phyloP scores from a whole-genome alignment of 1,140 invertebrate species.

The Drosophila equinoxialis region DNA sequence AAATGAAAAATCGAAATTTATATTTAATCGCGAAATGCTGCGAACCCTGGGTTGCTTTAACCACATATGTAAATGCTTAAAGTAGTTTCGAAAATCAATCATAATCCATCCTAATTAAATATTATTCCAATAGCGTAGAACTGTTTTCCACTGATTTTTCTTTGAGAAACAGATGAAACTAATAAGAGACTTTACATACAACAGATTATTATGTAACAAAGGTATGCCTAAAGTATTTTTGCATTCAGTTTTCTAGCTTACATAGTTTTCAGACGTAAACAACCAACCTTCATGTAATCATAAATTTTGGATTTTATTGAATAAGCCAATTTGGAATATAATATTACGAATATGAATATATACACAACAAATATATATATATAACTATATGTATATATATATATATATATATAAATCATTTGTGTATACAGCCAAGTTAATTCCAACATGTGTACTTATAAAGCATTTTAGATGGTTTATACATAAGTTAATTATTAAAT shows the following conservation, averaged over 20 bases:
- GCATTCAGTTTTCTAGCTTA: conserved; percentile 35
- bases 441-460: conserved; percentile 69
- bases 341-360: conserved; percentile 15
- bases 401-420: conserved; percentile 41
- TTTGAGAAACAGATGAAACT: conserved; percentile 20
- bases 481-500: conserved; percentile 63
- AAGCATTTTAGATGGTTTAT: conserved; percentile 66
- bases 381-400: conserved; percentile 6
- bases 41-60: conserved; percentile 23
- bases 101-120: conserved; percentile 22
- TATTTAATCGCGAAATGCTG: conserved; percentile 9
- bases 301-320: conserved; percentile 27
- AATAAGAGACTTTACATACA: conserved; percentile 16
- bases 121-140: conserved; percentile 21
- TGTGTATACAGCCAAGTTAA: conserved; percentile 51
- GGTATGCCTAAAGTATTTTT: conserved; percentile 47
- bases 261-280: conserved; percentile 40
- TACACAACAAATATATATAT: conserved; percentile 3
- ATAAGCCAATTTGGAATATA: conserved; percentile 15
- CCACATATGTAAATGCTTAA: conserved; percentile 8
- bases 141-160: conserved; percentile 18
- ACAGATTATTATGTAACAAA: conserved; percentile 22
- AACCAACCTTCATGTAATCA: conserved; percentile 30
- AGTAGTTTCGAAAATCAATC: conserved; percentile 19
- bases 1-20: conserved; percentile 24